A percentile compares a stretch with the other conserved stretches of the same genome.
Conservation (phyloP, 2,113 vertebrate species). For the Brachypodius melanocephalos region DNA sequence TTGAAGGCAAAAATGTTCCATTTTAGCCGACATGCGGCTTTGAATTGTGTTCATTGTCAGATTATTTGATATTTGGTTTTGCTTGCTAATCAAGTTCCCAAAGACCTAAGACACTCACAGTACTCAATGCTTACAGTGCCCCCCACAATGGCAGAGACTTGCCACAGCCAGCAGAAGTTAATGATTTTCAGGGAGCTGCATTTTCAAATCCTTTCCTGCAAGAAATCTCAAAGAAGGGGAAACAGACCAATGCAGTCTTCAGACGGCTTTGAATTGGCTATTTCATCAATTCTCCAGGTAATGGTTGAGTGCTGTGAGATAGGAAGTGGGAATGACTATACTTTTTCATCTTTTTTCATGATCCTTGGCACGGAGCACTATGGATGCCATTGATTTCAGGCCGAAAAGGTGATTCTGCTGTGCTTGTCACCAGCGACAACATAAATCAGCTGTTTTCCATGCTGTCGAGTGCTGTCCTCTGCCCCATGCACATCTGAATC, state of each 20-base stretch:
- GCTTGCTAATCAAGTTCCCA: not conserved
- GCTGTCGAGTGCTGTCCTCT: not conserved
- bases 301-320: not conserved
- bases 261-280: not conserved
- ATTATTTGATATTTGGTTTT: not conserved
- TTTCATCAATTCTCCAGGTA: not conserved
- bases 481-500: not conserved
- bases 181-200: not conserved
- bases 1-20: not conserved
- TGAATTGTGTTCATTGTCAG: not conserved
- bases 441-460: not conserved
- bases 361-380: not conserved
- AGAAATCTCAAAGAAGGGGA: not conserved
- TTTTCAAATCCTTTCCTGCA: not conserved
- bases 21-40: not conserved
- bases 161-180: not conserved
- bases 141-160: not conserved
- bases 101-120: not conserved
- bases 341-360: not conserved
- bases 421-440: not conserved
- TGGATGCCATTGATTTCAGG: not conserved
- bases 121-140: fast-evolving
- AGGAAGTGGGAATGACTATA: not conserved
- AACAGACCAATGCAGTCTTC: not conserved
- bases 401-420: not conserved